A percentile compares a stretch with the other conserved stretches of the same genome.
Evolutionary conservation across 2,797 vertebrate genomes (phyloP).

Genomic region (Enteromius paludinosus): DNA sequence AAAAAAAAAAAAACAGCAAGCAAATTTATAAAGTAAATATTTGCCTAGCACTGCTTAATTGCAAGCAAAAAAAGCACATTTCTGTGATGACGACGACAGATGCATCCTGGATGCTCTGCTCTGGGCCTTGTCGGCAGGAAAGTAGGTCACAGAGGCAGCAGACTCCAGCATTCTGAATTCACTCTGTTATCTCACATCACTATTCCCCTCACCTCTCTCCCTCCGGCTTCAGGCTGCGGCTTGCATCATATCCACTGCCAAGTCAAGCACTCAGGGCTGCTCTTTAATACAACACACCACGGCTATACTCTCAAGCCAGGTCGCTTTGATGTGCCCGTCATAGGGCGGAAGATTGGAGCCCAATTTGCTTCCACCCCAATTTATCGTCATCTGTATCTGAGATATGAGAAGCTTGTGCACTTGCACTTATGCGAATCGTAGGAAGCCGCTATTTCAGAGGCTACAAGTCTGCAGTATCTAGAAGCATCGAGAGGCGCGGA

Average conservation of each 20-base stretch:
- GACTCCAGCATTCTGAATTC: conserved; percentile 52
- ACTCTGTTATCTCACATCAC: conserved; percentile 54
- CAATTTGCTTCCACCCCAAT: conserved; percentile 42
- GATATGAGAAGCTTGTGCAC: conserved; percentile 11
- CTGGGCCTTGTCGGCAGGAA: conserved; percentile 29
- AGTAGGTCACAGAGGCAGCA: conserved; percentile 57
- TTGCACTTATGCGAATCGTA: neutral
- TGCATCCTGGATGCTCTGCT: conserved; percentile 52
- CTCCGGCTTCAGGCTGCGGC: conserved; percentile 43
- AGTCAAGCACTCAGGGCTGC: conserved; percentile 36
- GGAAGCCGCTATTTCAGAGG: neutral
- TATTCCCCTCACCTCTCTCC: conserved; percentile 59
- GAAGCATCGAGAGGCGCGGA: neutral
- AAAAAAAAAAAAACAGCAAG: neutral
- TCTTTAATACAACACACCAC: conserved; percentile 36
- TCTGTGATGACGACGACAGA: conserved; percentile 38
- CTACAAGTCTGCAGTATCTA: neutral
- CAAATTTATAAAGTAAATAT: conserved; percentile 18
- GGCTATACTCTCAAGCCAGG: conserved; percentile 31
- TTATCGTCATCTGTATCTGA: conserved; percentile 41
- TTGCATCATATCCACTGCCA: conserved; percentile 51
- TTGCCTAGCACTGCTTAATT: neutral
- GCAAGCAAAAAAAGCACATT: neutral
- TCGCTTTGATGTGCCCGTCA: conserved; percentile 38
- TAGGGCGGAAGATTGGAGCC: neutral